Percentiles rank a stretch among this genome's conserved stretches.
phyloP scores from a whole-genome alignment of 2,797 vertebrate species.

The Neomorphus geoffroyi region DNA sequence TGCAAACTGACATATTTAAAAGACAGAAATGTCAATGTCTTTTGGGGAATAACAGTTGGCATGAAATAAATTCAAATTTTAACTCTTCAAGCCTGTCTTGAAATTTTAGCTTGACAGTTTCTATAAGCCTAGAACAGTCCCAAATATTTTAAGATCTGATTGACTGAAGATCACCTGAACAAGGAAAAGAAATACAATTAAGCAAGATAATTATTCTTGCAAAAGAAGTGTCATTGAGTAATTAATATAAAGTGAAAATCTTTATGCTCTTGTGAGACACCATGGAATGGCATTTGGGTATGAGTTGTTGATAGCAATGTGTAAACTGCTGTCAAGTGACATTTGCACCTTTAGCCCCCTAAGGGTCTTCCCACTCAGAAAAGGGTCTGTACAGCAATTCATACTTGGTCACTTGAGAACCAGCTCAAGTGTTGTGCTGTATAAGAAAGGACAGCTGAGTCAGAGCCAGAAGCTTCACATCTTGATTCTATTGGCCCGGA shows the following conservation, averaged over 20 bases:
- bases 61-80: not conserved
- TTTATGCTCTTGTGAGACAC: not conserved
- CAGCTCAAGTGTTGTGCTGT: not conserved
- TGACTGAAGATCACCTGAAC: not conserved
- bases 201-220: not conserved
- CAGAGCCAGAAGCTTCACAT: not conserved
- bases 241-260: not conserved
- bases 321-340: slow-evolving; percentile 2
- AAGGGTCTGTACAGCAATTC: not conserved
- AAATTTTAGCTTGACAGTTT: not conserved
- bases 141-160: not conserved
- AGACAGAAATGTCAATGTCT: not conserved
- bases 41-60: not conserved
- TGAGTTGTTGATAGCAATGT: not conserved
- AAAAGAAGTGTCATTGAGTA: not conserved
- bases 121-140: not conserved
- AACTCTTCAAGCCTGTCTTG: not conserved
- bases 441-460: not conserved
- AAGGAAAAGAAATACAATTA: not conserved
- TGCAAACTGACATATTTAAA: not conserved
- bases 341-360: slow-evolving; percentile 1
- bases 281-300: not conserved
- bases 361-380: not conserved
- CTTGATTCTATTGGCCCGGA: not conserved
- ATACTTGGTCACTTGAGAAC: not conserved